Evolutionary conservation across 2,113 vertebrate species (phyloP).

Genomic region (Eupsittula cactorum): DNA sequence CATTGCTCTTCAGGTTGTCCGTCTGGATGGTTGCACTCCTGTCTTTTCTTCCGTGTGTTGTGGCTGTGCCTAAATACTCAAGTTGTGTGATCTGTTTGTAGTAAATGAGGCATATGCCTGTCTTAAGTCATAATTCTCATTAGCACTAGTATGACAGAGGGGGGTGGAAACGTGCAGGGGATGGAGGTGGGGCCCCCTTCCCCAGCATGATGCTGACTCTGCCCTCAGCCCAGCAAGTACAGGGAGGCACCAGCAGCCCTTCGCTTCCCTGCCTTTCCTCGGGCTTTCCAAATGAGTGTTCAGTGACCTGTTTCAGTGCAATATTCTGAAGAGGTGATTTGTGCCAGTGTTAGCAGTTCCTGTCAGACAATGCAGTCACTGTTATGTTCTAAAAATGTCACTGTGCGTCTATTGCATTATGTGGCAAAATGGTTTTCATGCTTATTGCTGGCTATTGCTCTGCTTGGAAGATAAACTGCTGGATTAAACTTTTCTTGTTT

Average conservation of each 20-base stretch:
- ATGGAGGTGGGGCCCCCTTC: too few relatives aligned
- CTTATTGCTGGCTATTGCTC: not conserved
- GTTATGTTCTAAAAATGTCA: not conserved
- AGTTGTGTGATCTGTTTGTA: not conserved
- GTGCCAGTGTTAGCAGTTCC: not conserved
- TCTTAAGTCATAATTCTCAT: not conserved
- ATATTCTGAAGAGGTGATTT: not conserved
- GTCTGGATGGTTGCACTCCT: not conserved
- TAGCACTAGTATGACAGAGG: too few relatives aligned
- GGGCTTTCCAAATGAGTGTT: fast-evolving
- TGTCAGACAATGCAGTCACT: not conserved
- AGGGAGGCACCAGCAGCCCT: not conserved
- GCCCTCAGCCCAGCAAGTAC: fast-evolving
- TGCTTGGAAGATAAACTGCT: not conserved
- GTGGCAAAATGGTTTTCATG: not conserved
- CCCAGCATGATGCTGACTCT: not conserved
- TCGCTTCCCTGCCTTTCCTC: not conserved
- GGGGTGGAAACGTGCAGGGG: not conserved
- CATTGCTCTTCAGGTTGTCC: not conserved
- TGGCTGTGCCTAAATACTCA: not conserved
- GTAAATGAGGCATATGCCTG: not conserved
- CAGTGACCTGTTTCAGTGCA: not conserved
- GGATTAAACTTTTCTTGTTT: not conserved
- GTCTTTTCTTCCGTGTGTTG: not conserved
- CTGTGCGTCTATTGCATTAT: not conserved